Evolutionary conservation across 2,797 vertebrate species (phyloP).

Genomic region (Enteromius thamalakanensis): DNA sequence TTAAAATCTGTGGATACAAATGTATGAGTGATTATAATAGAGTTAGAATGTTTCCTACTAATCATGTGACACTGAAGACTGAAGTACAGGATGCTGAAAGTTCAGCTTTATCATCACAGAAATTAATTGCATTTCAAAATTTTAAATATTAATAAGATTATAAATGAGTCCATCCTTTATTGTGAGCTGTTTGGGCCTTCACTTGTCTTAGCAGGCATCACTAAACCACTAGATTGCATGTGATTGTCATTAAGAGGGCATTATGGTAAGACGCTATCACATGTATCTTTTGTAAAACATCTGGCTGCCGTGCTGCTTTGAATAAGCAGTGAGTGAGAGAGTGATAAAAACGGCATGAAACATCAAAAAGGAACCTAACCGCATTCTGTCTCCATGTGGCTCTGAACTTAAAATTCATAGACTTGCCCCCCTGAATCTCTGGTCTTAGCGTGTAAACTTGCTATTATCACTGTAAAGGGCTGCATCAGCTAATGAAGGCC

Average conservation of each 20-base stretch:
- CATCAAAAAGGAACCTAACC: constrained; percentile 64
- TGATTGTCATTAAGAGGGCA: constrained; percentile 32
- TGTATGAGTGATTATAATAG: neutral
- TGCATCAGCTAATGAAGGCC: constrained; percentile 53
- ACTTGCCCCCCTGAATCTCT: constrained; percentile 61
- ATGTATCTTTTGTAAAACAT: constrained; percentile 65
- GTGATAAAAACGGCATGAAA: constrained; percentile 23
- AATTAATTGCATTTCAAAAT: neutral
- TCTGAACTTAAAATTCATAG: constrained; percentile 39
- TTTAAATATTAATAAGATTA: neutral
- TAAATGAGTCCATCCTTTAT: neutral
- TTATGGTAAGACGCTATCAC: constrained; percentile 35
- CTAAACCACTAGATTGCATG: neutral
- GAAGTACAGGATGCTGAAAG: neutral
- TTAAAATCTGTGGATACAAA: no score
- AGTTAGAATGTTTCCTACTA: neutral
- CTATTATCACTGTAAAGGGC: constrained; percentile 57
- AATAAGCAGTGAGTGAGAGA: constrained; percentile 36
- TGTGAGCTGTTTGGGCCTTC: neutral
- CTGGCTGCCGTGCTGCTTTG: constrained; percentile 60
- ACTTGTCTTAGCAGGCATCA: neutral
- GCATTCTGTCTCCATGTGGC: constrained; percentile 41
- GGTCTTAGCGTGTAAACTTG: constrained; percentile 66
- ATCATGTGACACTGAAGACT: neutral
- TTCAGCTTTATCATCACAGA: neutral